Evolutionary conservation across 2,797 vertebrate species (phyloP).

Genomic region (Todus mexicanus): DNA sequence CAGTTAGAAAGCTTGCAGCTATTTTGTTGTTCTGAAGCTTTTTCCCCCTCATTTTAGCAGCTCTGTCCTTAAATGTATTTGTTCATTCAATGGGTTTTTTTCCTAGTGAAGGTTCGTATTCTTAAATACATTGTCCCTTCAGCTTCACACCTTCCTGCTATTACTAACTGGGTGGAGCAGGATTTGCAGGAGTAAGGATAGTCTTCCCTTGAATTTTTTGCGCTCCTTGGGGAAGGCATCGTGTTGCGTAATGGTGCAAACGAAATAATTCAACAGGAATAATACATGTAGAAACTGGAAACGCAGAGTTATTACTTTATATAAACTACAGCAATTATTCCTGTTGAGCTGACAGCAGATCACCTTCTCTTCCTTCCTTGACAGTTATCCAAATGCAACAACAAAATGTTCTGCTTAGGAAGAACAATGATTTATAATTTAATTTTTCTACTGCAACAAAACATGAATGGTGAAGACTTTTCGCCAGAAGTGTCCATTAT

Average conservation of each 20-base stretch:
- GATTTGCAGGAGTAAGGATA: neutral
- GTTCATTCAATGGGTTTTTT: neutral
- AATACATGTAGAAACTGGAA: conserved; percentile 70
- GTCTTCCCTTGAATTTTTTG: conserved; percentile 26
- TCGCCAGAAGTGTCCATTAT: neutral
- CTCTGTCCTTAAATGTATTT: neutral
- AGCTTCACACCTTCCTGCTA: conserved; percentile 48
- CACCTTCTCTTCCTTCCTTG: conserved; percentile 64
- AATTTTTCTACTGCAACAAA: conserved; percentile 5
- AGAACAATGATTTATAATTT: conserved; percentile 35
- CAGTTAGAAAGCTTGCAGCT: neutral
- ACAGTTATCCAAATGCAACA: conserved; percentile 53
- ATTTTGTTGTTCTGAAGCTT: neutral
- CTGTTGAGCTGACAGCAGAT: conserved; percentile 51
- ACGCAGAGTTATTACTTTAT: conserved; percentile 64
- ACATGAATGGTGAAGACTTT: neutral
- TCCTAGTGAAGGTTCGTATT: neutral
- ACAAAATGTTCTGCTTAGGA: conserved; percentile 34
- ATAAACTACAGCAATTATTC: conserved; percentile 66
- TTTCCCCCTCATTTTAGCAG: neutral
- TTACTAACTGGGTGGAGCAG: conserved; percentile 45
- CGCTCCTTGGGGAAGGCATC: conserved; percentile 29
- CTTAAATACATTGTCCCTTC: neutral
- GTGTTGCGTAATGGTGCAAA: conserved; percentile 64
- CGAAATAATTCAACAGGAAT: conserved; percentile 67